A percentile compares a stretch with the other conserved stretches of the same genome.
Evolutionary conservation across 2,888 invertebrate genomes (phyloP).

Genomic region (Agrotis segetum): DNA sequence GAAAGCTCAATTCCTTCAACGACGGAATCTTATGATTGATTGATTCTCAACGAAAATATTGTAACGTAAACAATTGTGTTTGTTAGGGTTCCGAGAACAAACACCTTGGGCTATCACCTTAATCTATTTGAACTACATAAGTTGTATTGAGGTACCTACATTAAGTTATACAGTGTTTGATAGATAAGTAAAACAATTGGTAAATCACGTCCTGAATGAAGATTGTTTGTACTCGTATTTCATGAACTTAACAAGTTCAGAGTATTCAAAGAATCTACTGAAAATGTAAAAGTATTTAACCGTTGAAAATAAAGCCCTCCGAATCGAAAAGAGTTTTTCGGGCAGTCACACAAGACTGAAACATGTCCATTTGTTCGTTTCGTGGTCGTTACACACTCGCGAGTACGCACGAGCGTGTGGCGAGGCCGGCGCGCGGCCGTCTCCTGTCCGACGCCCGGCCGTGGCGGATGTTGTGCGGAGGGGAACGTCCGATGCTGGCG

Average conservation of each 20-base stretch:
- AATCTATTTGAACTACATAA: constrained; percentile 38
- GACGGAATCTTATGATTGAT: constrained; percentile 13
- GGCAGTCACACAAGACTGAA: constrained; percentile 61
- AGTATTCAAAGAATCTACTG: background rate
- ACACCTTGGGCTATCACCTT: constrained; percentile 16
- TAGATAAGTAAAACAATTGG: constrained; percentile 12
- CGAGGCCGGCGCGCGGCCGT: constrained; percentile 48
- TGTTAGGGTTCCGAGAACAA: constrained; percentile 18
- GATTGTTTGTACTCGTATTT: background rate
- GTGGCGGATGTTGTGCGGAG: constrained; percentile 75
- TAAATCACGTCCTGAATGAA: background rate
- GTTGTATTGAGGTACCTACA: background rate
- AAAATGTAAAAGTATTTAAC: constrained; percentile 6
- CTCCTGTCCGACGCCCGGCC: background rate
- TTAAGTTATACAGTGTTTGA: constrained; percentile 1
- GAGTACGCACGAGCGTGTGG: constrained; percentile 54
- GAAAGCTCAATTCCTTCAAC: background rate
- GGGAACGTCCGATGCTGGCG: constrained; percentile 76
- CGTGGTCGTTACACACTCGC: constrained; percentile 65
- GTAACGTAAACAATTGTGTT: constrained; percentile 30
- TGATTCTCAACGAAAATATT: constrained; percentile 25
- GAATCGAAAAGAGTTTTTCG: constrained; percentile 30
- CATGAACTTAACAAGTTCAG: background rate
- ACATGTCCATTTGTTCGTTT: constrained; percentile 71
- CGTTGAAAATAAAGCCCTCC: constrained; percentile 20